Conservation (phyloP, 1,140 invertebrate genomes). For the Odontomachus brunneus region DNA sequence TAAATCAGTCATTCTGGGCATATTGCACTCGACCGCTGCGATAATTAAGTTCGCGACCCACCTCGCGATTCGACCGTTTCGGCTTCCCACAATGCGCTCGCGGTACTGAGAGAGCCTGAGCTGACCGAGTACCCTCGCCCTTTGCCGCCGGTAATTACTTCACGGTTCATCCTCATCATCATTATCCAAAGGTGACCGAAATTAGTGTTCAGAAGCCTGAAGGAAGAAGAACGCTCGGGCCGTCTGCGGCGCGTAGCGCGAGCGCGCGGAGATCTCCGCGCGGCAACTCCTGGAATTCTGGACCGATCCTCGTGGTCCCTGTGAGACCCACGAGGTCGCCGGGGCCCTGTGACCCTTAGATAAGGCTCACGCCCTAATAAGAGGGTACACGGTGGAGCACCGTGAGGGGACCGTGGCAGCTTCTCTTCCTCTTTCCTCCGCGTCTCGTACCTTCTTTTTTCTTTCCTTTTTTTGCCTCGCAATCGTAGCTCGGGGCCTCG, state of each 20-base stretch:
- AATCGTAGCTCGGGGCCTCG: conserved; percentile 71
- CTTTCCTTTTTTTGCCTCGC: conserved; percentile 59
- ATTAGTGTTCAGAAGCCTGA: conserved; percentile 62
- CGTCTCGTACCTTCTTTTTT: conserved; percentile 1
- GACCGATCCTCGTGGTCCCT: conserved; percentile 62
- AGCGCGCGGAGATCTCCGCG: conserved; percentile 26
- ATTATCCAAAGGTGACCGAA: conserved; percentile 58
- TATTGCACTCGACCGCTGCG: too few relatives aligned
- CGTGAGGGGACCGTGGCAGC: conserved; percentile 68
- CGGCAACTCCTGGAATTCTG: conserved; percentile 84
- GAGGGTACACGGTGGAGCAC: conserved; percentile 81
- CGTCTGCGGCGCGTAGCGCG: conserved; percentile 56
- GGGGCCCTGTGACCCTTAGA: conserved; percentile 84
- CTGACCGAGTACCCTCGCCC: background rate
- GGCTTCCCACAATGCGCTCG: conserved; percentile 4
- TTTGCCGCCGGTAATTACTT: conserved; percentile 41
- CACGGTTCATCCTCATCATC: conserved; percentile 58
- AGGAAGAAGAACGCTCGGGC: conserved; percentile 53
- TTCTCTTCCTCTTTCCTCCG: conserved; percentile 57
- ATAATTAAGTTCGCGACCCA: too few relatives aligned
- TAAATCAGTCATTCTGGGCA: too few relatives aligned
- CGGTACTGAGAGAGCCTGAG: background rate
- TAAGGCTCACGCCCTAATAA: conserved; percentile 85
- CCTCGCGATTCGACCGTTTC: too few relatives aligned
- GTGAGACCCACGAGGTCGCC: conserved; percentile 82